Evolutionary conservation across 2,888 invertebrate genomes (phyloP).

Genomic region (Neelides folsomi): DNA sequence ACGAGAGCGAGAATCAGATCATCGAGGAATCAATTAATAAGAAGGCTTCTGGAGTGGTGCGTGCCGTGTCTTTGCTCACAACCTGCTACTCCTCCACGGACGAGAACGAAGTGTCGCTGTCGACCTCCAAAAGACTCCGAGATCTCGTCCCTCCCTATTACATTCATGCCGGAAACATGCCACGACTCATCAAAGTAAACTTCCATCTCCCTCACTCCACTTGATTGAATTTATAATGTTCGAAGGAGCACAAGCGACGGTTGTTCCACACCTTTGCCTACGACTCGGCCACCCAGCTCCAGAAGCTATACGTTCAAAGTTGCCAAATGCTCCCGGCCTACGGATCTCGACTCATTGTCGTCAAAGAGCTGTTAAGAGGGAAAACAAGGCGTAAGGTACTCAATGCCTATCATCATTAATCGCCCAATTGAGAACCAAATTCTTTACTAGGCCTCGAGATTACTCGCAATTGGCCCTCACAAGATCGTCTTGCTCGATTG

Average conservation of each 20-base stretch:
- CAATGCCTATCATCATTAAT: neutral
- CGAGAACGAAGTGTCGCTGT: conserved; percentile 39
- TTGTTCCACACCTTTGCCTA: conserved; percentile 50
- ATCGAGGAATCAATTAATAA: conserved; percentile 19
- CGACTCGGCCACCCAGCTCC: conserved; percentile 49
- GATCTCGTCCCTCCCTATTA: conserved; percentile 48
- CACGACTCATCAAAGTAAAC: conserved; percentile 47
- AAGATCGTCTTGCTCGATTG: conserved; percentile 48
- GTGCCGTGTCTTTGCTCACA: conserved; percentile 35
- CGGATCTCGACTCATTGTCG: conserved; percentile 49
- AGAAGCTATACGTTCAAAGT: conserved; percentile 50
- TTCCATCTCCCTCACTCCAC: too few relatives aligned
- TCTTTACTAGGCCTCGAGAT: conserved; percentile 42
- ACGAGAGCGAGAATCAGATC: too few relatives aligned
- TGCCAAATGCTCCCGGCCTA: conserved; percentile 49
- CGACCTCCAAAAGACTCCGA: conserved; percentile 40
- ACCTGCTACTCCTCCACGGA: conserved; percentile 38
- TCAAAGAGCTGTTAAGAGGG: conserved; percentile 48
- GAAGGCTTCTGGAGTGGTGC: conserved; percentile 28
- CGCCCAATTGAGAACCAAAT: neutral
- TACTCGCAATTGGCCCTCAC: conserved; percentile 47
- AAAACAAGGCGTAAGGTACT: conserved; percentile 49
- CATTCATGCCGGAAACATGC: conserved; percentile 45
- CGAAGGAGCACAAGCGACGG: conserved; percentile 52
- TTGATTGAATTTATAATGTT: too few relatives aligned